phyloP scores from a whole-genome alignment of 2,797 vertebrate species.

The Phoxinus dragarum region DNA sequence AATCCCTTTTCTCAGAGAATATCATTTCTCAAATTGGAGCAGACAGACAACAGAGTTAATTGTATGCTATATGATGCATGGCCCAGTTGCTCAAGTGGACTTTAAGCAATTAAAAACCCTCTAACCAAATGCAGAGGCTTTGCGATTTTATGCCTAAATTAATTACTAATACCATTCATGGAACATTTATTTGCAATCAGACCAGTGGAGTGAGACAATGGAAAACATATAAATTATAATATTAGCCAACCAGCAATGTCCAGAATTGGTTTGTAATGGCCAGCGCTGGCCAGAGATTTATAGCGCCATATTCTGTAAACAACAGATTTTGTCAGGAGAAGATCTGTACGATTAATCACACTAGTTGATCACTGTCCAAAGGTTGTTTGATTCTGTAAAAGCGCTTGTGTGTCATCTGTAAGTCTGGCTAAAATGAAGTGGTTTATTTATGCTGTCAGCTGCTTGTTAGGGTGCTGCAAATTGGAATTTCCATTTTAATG shows the following conservation, averaged over 20 bases:
- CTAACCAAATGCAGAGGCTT: conserved; percentile 64
- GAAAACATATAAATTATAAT: conserved; percentile 75
- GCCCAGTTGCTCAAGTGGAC: conserved; percentile 67
- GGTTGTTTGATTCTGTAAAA: conserved; percentile 60
- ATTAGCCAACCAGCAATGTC: conserved; percentile 70
- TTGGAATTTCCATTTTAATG: conserved; percentile 64
- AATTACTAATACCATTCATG: conserved; percentile 73
- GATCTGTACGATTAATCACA: conserved; percentile 68
- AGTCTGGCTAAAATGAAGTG: conserved; percentile 49
- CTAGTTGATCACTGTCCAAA: conserved; percentile 73
- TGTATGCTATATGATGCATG: conserved; percentile 63
- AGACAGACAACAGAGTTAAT: conserved; percentile 66
- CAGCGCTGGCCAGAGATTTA: conserved; percentile 73
- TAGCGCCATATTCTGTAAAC: conserved; percentile 61
- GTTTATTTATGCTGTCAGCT: conserved; percentile 52
- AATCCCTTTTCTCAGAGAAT: neutral
- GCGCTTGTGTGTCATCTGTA: conserved; percentile 56
- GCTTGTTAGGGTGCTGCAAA: conserved; percentile 57
- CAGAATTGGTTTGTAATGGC: conserved; percentile 69
- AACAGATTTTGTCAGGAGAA: conserved; percentile 62
- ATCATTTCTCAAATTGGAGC: conserved; percentile 31
- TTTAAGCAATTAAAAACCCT: conserved; percentile 74
- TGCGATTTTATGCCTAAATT: conserved; percentile 71
- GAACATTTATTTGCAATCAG: conserved; percentile 70
- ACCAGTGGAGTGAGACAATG: conserved; percentile 69